These are phyloP conservation scores for Sycophaga agraensis DNA, from an alignment of 1,140 invertebrate species.

Conservation along the genomic window DNA sequence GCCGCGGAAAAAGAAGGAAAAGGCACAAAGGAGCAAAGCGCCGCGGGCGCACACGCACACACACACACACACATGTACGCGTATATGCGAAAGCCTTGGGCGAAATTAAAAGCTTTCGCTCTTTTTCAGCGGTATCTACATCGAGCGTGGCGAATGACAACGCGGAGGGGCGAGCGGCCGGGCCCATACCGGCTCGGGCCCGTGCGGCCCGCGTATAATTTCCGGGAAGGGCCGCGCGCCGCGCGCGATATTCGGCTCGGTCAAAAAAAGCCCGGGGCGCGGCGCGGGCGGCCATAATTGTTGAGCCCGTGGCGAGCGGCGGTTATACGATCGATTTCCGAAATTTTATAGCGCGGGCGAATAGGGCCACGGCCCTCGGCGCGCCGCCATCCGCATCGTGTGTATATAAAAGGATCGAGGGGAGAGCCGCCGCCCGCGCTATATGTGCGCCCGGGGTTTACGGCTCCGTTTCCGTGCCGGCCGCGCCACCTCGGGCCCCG, in stretches of 20 bases:
- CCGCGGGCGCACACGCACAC: too few relatives aligned
- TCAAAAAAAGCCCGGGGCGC: constrained; percentile 15
- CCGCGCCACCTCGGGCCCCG: not conserved
- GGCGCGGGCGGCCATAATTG: constrained; percentile 15
- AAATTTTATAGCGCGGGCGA: constrained; percentile 24
- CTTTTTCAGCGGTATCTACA: not conserved
- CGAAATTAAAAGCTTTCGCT: constrained; percentile 7
- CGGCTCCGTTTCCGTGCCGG: constrained; percentile 14
- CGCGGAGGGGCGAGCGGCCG: not conserved
- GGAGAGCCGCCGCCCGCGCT: not conserved
- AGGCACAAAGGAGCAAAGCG: too few relatives aligned
- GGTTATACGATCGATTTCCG: constrained; percentile 25
- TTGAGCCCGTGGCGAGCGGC: not conserved
- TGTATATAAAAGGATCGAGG: too few relatives aligned
- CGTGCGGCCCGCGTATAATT: not conserved
- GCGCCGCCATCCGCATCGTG: not conserved
- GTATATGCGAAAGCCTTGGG: too few relatives aligned
- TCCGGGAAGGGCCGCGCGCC: constrained; percentile 6
- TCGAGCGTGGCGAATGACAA: not conserved
- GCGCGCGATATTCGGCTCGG: not conserved
- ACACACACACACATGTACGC: too few relatives aligned
- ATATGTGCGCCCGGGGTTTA: too few relatives aligned
- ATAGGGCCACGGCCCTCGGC: too few relatives aligned
- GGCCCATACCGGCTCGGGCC: not conserved
- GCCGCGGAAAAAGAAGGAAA: too few relatives aligned